These are phyloP conservation scores for Synergus laeviventris DNA, from an alignment of 2,888 invertebrate genomes.

Conservation along the genomic window DNA sequence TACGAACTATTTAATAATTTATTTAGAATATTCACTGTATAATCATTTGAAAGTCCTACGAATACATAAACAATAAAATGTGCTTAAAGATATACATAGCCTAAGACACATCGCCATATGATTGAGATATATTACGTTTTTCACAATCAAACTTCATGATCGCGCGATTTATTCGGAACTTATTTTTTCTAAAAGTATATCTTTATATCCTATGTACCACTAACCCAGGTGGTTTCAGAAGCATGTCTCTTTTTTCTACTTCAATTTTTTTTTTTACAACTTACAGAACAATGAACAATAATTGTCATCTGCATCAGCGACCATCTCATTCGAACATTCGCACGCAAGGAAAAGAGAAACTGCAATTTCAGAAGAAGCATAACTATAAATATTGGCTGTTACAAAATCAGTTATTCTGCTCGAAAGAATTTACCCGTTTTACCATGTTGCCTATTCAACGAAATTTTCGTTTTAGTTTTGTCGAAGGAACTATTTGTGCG, in stretches of 20 bases:
- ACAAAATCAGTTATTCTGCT: constrained; percentile 21
- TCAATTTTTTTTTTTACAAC: constrained; percentile 16
- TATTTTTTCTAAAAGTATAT: neutral
- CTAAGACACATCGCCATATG: constrained; percentile 60
- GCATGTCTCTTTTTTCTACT: neutral
- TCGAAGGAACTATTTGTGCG: constrained; percentile 10
- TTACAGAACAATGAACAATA: constrained; percentile 26
- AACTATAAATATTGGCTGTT: constrained; percentile 24
- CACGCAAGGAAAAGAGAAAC: neutral
- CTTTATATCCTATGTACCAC: constrained; percentile 57
- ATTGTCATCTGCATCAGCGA: neutral
- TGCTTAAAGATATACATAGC: constrained; percentile 61
- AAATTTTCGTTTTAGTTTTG: constrained; percentile 4
- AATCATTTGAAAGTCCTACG: constrained; percentile 62
- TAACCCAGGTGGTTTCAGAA: constrained; percentile 55
- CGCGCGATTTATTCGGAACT: constrained; percentile 26
- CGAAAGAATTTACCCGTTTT: constrained; percentile 32
- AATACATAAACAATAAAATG: constrained; percentile 59
- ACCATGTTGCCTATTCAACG: constrained; percentile 14
- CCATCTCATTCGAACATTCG: neutral
- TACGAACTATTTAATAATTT: constrained; percentile 61
- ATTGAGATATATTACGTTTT: constrained; percentile 55
- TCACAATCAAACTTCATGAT: constrained; percentile 57
- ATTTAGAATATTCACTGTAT: constrained; percentile 60
- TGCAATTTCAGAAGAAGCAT: neutral